Evolutionary conservation across 1,140 invertebrate genomes (phyloP).

Genomic region (Drosophila carrolli): DNA sequence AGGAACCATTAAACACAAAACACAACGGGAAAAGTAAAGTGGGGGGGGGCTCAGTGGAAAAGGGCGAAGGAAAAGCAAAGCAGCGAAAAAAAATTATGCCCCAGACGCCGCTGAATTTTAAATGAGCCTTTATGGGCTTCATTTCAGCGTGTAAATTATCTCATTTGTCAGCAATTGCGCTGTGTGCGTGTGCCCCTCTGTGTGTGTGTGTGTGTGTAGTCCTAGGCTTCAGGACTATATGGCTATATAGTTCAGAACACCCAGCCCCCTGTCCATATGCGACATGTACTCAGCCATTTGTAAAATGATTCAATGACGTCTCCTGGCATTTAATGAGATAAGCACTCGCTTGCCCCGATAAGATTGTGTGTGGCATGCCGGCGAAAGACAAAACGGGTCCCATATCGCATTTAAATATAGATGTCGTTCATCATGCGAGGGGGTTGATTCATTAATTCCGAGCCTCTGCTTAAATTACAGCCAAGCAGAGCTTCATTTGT

Average conservation of each 20-base stretch:
- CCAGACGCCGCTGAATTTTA: constrained; percentile 83
- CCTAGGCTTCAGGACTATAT: constrained; percentile 18
- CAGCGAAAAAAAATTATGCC: constrained; percentile 76
- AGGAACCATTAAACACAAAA: constrained; percentile 80
- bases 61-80: constrained; percentile 60
- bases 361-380: constrained; percentile 48
- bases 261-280: constrained; percentile 54
- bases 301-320: constrained; percentile 81
- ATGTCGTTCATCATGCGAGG: constrained; percentile 41
- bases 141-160: constrained; percentile 83
- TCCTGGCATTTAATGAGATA: constrained; percentile 80
- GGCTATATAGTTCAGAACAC: constrained; percentile 7
- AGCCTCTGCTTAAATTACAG: constrained; percentile 12
- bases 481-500: background rate
- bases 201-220: constrained; percentile 55
- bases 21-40: constrained; percentile 38
- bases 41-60: background rate
- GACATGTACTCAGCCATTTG: constrained; percentile 75
- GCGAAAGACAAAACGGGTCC: constrained; percentile 39
- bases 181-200: constrained; percentile 41
- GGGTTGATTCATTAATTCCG: constrained; percentile 49
- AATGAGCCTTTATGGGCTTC: constrained; percentile 83
- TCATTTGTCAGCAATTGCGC: constrained; percentile 83
- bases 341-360: constrained; percentile 64
- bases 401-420: constrained; percentile 46